phyloP scores from a whole-genome alignment of 2,113 vertebrate genomes.

The Hemibagrus wyckioides region DNA sequence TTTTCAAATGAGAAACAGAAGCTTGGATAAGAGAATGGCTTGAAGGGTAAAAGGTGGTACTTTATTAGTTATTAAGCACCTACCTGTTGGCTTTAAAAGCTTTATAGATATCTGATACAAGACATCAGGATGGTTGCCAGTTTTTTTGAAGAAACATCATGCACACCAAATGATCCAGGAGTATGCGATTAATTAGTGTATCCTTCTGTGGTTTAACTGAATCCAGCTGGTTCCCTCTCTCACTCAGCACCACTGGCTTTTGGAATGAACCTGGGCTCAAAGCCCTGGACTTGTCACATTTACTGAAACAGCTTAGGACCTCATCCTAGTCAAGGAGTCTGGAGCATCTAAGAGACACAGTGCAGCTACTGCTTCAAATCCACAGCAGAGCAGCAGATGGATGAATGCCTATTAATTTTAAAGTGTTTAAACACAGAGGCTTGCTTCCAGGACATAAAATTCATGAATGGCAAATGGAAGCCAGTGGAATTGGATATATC shows the following conservation, averaged over 20 bases:
- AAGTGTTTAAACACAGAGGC: neutral
- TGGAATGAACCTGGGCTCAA: slow-evolving; percentile 25
- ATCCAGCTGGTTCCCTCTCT: slow-evolving; percentile 16
- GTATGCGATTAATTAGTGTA: slow-evolving; percentile 45
- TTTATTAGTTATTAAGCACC: slow-evolving; percentile 2
- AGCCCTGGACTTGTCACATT: slow-evolving; percentile 20
- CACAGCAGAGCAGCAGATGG: slow-evolving; percentile 20
- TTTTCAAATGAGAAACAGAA: slow-evolving; percentile 24
- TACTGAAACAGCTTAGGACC: slow-evolving; percentile 26
- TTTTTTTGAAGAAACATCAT: slow-evolving; percentile 26
- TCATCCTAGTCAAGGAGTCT: slow-evolving; percentile 12
- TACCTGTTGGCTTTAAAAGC: slow-evolving; percentile 30
- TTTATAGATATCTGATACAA: slow-evolving; percentile 31
- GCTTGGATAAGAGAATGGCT: slow-evolving; percentile 5
- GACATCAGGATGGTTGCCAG: slow-evolving; percentile 28
- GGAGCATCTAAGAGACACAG: neutral
- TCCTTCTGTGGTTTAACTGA: slow-evolving; percentile 41
- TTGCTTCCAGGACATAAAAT: slow-evolving; percentile 11
- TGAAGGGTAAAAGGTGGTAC: neutral
- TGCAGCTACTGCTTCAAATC: slow-evolving; percentile 33
- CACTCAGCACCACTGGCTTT: slow-evolving; percentile 5
- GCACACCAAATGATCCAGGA: slow-evolving; percentile 40
- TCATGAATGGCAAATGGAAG: slow-evolving; percentile 26
- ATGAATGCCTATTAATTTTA: neutral
- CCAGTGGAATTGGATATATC: neutral